Conservation (phyloP, 1,140 invertebrate genomes). For the Diprion similis region DNA sequence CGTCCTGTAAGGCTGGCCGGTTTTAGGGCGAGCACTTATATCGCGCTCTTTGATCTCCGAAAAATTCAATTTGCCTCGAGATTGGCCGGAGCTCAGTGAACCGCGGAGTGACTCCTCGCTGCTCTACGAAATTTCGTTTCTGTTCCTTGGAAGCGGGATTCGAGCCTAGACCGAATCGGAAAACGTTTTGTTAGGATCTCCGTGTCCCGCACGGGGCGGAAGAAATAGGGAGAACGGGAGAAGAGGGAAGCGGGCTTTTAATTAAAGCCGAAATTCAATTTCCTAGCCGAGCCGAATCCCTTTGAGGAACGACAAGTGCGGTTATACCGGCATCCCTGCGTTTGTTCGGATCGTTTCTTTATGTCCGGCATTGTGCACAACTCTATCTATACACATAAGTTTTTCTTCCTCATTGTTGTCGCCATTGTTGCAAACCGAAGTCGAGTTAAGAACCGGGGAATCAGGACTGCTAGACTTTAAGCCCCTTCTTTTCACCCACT, state of each 20-base stretch:
- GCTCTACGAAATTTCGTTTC: conserved; percentile 6
- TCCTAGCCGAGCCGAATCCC: conserved; percentile 21
- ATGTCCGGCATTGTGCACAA: too few relatives aligned
- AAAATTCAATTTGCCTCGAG: conserved; percentile 60
- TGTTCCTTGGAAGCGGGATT: background rate
- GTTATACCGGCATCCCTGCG: background rate
- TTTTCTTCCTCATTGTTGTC: too few relatives aligned
- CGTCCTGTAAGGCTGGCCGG: conserved; percentile 7
- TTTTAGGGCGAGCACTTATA: conserved; percentile 36
- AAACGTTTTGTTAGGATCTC: conserved; percentile 33
- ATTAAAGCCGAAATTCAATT: conserved; percentile 48
- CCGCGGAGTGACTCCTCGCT: conserved; percentile 26
- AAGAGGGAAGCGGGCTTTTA: conserved; percentile 27
- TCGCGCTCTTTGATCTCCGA: conserved; percentile 55
- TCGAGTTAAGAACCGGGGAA: too few relatives aligned
- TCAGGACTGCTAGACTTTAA: too few relatives aligned
- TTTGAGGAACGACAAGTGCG: conserved; percentile 19
- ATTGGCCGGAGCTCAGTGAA: conserved; percentile 53
- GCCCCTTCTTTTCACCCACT: too few relatives aligned
- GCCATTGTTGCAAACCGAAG: too few relatives aligned
- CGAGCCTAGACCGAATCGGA: conserved; percentile 26
- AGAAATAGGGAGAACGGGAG: background rate
- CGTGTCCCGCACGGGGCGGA: background rate
- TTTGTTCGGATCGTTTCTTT: background rate
- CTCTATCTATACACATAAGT: too few relatives aligned